Conservation (phyloP, 2,888 invertebrate genomes). For the Saturnia pavonia region DNA sequence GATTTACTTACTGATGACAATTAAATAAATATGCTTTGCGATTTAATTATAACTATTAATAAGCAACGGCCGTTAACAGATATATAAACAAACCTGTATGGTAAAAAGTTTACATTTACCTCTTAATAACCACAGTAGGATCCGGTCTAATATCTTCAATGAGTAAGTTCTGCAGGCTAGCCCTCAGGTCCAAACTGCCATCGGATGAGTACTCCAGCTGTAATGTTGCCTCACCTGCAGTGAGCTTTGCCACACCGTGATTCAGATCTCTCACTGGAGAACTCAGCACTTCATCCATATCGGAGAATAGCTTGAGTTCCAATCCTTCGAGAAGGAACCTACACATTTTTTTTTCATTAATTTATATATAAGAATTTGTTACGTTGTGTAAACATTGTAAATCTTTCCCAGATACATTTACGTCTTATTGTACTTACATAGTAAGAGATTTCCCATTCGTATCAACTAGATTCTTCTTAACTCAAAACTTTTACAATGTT, state of each 20-base stretch:
- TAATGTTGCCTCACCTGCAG: constrained; percentile 85
- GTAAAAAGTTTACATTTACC: constrained; percentile 57
- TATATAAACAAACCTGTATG: background rate
- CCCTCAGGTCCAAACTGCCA: constrained; percentile 85
- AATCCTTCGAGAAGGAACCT: constrained; percentile 86
- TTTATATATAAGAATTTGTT: background rate
- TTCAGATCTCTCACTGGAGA: constrained; percentile 88
- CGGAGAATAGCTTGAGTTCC: constrained; percentile 86
- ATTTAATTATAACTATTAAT: background rate
- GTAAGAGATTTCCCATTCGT: background rate
- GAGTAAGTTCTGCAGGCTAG: constrained; percentile 85
- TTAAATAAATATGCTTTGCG: too few relatives aligned
- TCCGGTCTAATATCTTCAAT: constrained; percentile 89
- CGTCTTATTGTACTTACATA: background rate
- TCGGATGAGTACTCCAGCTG: constrained; percentile 86
- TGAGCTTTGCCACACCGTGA: constrained; percentile 86
- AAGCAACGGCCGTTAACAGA: background rate
- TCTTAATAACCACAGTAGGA: constrained; percentile 81
- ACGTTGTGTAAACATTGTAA: background rate
- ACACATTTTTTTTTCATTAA: constrained; percentile 17
- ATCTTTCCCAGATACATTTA: background rate
- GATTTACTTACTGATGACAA: background rate
- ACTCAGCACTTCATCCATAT: constrained; percentile 87
- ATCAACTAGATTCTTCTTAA: background rate
- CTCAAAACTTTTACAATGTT: background rate